Evolutionary conservation across 1,140 invertebrate species (phyloP), one percentile per base, ranked within the genome.

Genomic region (Cecropterus lyciades): DNA sequence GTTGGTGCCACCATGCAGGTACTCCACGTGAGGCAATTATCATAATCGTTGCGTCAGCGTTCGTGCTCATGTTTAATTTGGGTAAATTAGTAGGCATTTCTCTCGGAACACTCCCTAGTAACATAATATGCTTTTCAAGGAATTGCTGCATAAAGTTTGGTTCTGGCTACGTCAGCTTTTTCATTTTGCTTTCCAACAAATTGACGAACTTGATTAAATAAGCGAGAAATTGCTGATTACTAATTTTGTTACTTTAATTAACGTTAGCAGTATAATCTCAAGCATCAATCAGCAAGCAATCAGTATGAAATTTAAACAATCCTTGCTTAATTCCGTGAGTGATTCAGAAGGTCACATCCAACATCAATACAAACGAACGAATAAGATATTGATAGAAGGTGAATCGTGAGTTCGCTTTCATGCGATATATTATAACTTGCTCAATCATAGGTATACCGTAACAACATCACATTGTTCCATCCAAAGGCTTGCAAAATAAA

Each of bases 401-500:
- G 45, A 48, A 49, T 37, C 57, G 57, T 60, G 57, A 24, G 15
- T 16, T 30, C 24, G 24, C 14, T 49, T 15, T 60, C 57, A 37
- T 37, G 16, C 5, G 37, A 42, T 60, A 53, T 40, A 60, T 67
- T 30, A 27, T n/a, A 42, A 60, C 49, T 68, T 71, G 69, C 62
- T 43, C 43, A 59, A 69, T 71, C 66, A 56, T 66, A 68, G n/a
- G 55, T 57, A 62, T 27, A 27, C 51, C 62, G 52, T 73, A 68
- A 68, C 70, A 68, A 42, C 64, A 46, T 52, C 24, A 30, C 57
- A 69, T 73, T 75, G 68, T 72, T 69, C 46, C 17, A 59, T 65
- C 65, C 60, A 69, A 63, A 51, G 53, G 57, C 66, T 73, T 70
- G 67, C 65, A 65, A 73, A 76, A 75, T 72, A 67, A 66, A 15